phyloP scores from a whole-genome alignment of 2,797 vertebrate genomes.

The Neosilurus hyrtlii region DNA sequence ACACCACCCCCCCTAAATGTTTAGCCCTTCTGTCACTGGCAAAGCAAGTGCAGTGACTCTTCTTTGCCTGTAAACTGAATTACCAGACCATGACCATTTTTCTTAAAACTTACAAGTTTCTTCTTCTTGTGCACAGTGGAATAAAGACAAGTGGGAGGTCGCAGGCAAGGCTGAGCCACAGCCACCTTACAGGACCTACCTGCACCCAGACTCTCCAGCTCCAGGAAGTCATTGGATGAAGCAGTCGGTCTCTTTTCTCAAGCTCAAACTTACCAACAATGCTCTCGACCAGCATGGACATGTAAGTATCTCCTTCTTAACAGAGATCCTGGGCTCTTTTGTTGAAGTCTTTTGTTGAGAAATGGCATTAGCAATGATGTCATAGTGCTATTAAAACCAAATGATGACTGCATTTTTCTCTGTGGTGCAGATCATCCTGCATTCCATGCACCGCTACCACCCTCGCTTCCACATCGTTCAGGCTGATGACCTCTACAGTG shows the following conservation, averaged over 20 bases:
- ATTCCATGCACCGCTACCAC: slow-evolving; percentile 92
- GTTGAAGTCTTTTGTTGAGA: neutral
- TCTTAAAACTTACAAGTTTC: neutral
- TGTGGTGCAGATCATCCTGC: slow-evolving; percentile 80
- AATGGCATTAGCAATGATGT: neutral
- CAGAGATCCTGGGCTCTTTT: neutral
- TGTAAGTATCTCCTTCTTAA: slow-evolving; percentile 64
- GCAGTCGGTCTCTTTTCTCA: slow-evolving; percentile 85
- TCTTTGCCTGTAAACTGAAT: neutral
- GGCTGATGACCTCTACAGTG: slow-evolving; percentile 85
- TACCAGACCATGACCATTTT: neutral
- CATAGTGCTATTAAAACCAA: neutral
- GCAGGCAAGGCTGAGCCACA: slow-evolving; percentile 91
- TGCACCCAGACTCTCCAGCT: slow-evolving; percentile 90
- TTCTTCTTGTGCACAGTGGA: slow-evolving; percentile 75
- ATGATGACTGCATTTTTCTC: neutral
- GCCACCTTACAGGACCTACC: slow-evolving; percentile 85
- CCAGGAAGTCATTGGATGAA: slow-evolving; percentile 93
- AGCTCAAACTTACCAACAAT: slow-evolving; percentile 93
- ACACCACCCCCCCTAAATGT: neutral
- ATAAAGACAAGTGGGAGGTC: slow-evolving; percentile 91
- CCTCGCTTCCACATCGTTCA: slow-evolving; percentile 90
- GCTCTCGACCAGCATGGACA: slow-evolving; percentile 89
- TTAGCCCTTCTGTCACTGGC: slow-evolving; percentile 31
- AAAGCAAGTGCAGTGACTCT: neutral